A percentile compares a stretch with the other conserved stretches of the same genome.
Evolutionary conservation across 2,113 vertebrate genomes (phyloP).

Genomic region (Monarcha castaneiventris): DNA sequence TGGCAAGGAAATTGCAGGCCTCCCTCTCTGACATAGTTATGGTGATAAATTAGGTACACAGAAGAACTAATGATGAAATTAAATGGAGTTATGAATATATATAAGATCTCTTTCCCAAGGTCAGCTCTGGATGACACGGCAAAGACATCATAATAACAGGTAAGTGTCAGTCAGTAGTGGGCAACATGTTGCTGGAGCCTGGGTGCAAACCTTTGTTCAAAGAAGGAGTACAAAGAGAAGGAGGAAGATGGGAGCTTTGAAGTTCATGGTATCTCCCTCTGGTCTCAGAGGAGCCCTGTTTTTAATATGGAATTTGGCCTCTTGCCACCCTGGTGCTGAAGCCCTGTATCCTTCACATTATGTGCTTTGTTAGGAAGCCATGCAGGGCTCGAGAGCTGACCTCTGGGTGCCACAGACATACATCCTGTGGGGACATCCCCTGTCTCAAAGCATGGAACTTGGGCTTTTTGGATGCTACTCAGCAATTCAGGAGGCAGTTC

Average conservation of each 20-base stretch:
- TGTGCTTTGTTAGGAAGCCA: background rate
- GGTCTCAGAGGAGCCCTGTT: background rate
- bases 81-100: conserved; percentile 59
- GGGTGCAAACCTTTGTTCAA: background rate
- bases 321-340: background rate
- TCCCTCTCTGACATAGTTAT: conserved; percentile 28
- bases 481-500: background rate
- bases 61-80: conserved; percentile 53
- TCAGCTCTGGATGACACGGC: conserved; percentile 16
- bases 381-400: fast-evolving
- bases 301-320: background rate
- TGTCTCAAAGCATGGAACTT: background rate
- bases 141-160: background rate
- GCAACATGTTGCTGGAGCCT: background rate
- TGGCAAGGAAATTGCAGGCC: conserved; percentile 41
- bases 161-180: background rate
- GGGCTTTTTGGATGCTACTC: background rate
- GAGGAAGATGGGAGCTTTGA: background rate
- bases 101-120: conserved; percentile 44
- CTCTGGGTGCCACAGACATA: background rate
- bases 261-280: background rate
- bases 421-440: background rate
- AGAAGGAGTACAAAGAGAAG: background rate
- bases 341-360: background rate
- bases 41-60: conserved; percentile 59